Evolutionary conservation across 2,797 vertebrate genomes (phyloP).

Genomic region (Allochrocebus solatus): DNA sequence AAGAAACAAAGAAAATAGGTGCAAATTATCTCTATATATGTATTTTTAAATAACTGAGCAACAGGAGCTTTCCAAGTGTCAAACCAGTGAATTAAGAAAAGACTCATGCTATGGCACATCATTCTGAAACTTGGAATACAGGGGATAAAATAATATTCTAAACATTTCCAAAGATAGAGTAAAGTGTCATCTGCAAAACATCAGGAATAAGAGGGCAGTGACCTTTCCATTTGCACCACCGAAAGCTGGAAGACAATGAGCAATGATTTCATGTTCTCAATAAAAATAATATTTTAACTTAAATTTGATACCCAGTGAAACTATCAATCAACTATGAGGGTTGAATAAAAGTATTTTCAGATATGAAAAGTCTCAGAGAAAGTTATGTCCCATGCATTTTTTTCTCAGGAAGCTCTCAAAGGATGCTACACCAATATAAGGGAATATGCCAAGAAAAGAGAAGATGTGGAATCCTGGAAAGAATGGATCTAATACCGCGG

Average conservation of each 20-base stretch:
- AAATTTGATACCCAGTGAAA: constrained; percentile 25
- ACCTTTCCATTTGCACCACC: background rate
- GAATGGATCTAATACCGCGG: background rate
- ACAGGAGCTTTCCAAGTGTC: background rate
- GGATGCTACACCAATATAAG: background rate
- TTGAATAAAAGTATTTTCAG: constrained; percentile 25
- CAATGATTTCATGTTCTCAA: background rate
- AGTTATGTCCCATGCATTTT: background rate
- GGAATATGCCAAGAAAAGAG: background rate
- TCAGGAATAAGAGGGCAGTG: background rate
- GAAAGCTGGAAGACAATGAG: background rate
- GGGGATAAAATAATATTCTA: background rate
- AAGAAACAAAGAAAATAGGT: background rate
- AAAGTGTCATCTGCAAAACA: background rate
- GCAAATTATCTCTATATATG: background rate
- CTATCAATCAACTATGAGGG: background rate
- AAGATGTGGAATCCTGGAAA: background rate
- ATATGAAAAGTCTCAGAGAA: background rate
- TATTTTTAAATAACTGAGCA: background rate
- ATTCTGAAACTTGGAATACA: background rate
- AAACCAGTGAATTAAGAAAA: background rate
- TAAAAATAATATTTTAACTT: constrained; percentile 39
- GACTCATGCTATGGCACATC: background rate
- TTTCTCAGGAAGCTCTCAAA: background rate
- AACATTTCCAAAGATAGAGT: background rate